phyloP scores from a whole-genome alignment of 1,140 invertebrate species.

The Venturia canescens region DNA sequence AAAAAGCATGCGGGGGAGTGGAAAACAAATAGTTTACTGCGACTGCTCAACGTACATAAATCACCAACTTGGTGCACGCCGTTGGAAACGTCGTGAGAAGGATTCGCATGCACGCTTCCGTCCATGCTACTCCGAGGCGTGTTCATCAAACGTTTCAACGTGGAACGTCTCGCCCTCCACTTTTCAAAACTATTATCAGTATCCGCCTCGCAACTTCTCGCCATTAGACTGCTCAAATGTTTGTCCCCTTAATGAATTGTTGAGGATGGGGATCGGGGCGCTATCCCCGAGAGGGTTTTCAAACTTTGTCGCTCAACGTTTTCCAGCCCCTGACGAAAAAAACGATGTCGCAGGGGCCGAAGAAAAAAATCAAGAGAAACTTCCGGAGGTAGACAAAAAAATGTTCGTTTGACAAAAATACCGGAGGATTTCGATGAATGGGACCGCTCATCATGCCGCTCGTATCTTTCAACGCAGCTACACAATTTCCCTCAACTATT shows the following conservation, averaged over 20 bases:
- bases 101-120: neutral
- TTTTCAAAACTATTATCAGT: neutral
- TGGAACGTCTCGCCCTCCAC: neutral
- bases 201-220: neutral
- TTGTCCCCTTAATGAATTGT: constrained; percentile 3
- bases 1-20: too few relatives aligned
- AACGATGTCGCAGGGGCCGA: neutral
- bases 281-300: neutral
- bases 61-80: neutral
- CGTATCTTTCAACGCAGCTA: too few relatives aligned
- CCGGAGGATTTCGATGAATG: too few relatives aligned
- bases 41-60: too few relatives aligned
- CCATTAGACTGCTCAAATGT: constrained; percentile 23
- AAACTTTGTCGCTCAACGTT: constrained; percentile 1
- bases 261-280: neutral
- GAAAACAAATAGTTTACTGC: too few relatives aligned
- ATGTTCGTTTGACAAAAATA: too few relatives aligned
- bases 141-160: neutral
- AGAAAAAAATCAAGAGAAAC: neutral
- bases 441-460: too few relatives aligned
- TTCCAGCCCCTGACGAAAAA: neutral
- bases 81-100: neutral
- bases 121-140: neutral
- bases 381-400: too few relatives aligned
- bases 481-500: too few relatives aligned